These are phyloP conservation scores for Pseudochirops cupreus DNA, from an alignment of 2,797 vertebrate genomes.

Conservation along the genomic window DNA sequence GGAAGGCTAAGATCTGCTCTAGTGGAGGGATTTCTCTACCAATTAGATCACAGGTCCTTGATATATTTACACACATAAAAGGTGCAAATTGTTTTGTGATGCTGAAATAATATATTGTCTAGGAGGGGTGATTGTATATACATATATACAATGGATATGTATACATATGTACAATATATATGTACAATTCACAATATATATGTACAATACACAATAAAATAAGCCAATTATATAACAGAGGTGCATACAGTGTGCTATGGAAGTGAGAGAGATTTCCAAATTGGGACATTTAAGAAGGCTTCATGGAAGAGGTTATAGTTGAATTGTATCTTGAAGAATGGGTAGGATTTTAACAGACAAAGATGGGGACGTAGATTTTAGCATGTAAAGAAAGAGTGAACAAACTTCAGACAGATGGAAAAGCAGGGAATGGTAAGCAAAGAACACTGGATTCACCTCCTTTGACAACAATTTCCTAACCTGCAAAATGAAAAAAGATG, in stretches of 20 bases:
- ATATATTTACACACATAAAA: neutral
- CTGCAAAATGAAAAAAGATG: neutral
- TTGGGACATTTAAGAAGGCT: neutral
- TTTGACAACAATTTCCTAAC: neutral
- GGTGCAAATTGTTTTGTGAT: neutral
- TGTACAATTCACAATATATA: neutral
- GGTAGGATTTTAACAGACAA: neutral
- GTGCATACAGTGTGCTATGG: neutral
- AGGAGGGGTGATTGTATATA: neutral
- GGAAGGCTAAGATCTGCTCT: neutral
- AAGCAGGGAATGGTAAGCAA: neutral
- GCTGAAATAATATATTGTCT: neutral
- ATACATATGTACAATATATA: no score
- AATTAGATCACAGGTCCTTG: neutral
- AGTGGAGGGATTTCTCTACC: neutral
- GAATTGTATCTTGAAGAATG: neutral
- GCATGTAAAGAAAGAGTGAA: neutral
- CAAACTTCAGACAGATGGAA: neutral
- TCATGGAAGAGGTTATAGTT: neutral
- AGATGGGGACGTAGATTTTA: neutral
- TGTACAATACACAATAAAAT: neutral
- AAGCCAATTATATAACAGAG: neutral
- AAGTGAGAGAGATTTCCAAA: neutral
- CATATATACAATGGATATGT: neutral
- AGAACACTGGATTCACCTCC: neutral